Percentiles rank a stretch among this genome's conserved stretches.
These are phyloP conservation scores for Pluvianellus socialis DNA, from an alignment of 2,113 vertebrate species.

Conservation along the genomic window DNA sequence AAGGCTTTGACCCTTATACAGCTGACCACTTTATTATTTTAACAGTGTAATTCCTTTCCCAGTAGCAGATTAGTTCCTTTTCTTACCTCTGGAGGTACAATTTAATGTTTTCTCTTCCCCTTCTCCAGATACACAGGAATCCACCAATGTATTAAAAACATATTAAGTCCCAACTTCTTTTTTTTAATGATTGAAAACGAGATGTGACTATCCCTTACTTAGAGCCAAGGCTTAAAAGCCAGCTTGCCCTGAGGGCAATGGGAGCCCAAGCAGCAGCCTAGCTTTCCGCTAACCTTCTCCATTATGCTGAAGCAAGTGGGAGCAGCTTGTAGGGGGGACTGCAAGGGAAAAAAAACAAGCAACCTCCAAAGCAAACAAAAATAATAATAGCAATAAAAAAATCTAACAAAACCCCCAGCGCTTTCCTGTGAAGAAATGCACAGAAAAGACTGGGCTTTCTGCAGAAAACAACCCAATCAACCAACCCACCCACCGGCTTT, in stretches of 20 bases:
- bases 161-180: neutral
- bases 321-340: neutral
- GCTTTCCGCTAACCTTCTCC: neutral
- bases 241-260: neutral
- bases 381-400: neutral
- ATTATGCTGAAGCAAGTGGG: neutral
- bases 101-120: neutral
- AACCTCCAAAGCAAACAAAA: neutral
- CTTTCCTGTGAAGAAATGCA: neutral
- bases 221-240: neutral
- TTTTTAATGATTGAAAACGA: neutral
- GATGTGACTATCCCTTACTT: neutral
- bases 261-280: neutral
- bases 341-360: neutral
- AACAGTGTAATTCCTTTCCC: neutral
- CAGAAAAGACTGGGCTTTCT: neutral
- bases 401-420: neutral
- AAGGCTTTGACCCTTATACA: neutral
- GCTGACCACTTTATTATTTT: neutral
- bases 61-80: neutral
- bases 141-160: neutral
- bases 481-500: neutral
- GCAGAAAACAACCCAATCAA: neutral
- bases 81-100: neutral
- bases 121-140: neutral